Conservation (phyloP, 2,888 invertebrate species). For the Julus scandinavius region DNA sequence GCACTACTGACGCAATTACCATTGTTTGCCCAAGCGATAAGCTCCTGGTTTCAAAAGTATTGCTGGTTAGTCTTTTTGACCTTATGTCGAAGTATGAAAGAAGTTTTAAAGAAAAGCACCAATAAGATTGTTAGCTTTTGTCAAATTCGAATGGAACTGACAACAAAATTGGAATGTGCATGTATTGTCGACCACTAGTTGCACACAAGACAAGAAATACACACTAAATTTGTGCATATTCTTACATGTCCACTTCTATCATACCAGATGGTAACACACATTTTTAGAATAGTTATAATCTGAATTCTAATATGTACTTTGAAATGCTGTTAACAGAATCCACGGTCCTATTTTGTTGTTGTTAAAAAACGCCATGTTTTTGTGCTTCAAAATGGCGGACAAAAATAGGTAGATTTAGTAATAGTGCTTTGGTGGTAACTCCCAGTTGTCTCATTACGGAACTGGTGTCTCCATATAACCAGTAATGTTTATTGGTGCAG, state of each 20-base stretch:
- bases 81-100: background rate
- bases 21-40: conserved; percentile 21
- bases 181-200: no score
- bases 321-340: no score
- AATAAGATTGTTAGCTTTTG: background rate
- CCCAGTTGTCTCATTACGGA: background rate
- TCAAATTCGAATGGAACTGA: background rate
- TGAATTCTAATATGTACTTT: no score
- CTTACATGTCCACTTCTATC: no score
- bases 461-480: background rate
- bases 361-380: background rate
- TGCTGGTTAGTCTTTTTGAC: background rate
- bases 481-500: conserved; percentile 10
- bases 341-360: no score
- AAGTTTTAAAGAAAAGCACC: background rate
- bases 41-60: conserved; percentile 8
- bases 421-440: background rate
- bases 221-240: no score
- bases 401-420: background rate
- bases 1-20: background rate
- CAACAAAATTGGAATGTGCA: no score
- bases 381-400: background rate
- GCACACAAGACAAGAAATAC: no score
- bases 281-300: no score
- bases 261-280: no score